phyloP scores from a whole-genome alignment of 2,888 invertebrate genomes.

The Heliconius erato region DNA sequence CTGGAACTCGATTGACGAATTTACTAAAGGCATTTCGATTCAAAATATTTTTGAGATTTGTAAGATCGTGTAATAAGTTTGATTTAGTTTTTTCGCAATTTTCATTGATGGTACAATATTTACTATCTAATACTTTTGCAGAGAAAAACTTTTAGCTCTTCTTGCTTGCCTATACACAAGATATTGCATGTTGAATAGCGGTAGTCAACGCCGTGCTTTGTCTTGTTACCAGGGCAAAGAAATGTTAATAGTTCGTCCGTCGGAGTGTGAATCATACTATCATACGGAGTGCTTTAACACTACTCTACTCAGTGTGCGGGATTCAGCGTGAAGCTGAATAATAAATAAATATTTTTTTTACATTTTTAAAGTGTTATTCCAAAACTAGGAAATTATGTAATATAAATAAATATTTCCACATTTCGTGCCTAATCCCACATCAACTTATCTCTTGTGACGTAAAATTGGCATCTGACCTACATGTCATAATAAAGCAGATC shows the following conservation, averaged over 20 bases:
- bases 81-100: no score
- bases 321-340: no score
- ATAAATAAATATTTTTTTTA: no score
- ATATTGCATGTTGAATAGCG: no score
- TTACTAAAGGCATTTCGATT: not conserved
- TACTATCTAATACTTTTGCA: not conserved
- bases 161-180: no score
- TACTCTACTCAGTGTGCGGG: no score
- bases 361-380: no score
- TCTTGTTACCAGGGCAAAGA: not conserved
- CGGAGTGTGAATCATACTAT: no score
- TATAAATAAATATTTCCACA: not conserved
- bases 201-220: not conserved
- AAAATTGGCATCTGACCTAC: constrained; percentile 21
- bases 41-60: not conserved
- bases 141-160: no score
- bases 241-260: no score
- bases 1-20: not conserved
- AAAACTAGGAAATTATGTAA: no score
- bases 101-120: not conserved
- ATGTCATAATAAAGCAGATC: constrained; percentile 20
- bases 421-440: constrained; percentile 8
- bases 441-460: not conserved
- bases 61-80: not conserved
- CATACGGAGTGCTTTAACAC: no score